phyloP scores from a whole-genome alignment of 2,797 vertebrate species.

The Gymnopithys bicolor region DNA sequence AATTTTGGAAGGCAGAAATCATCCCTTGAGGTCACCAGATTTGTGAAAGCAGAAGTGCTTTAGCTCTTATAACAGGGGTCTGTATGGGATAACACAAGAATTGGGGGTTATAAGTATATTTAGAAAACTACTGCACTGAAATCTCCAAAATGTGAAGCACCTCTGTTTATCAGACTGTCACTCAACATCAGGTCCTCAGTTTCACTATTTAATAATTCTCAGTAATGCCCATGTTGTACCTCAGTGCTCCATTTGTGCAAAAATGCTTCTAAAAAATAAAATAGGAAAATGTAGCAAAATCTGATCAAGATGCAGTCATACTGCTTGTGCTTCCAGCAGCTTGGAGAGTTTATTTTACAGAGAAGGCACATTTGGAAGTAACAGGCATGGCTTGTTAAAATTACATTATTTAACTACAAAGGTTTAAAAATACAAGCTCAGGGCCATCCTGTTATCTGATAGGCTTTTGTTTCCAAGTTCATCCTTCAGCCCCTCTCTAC shows the following conservation, averaged over 20 bases:
- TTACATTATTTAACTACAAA: background rate
- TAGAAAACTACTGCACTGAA: background rate
- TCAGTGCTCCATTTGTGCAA: background rate
- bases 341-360: background rate
- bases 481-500: background rate
- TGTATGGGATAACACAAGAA: background rate
- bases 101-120: background rate
- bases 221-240: background rate
- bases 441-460: background rate
- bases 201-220: background rate
- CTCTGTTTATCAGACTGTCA: background rate
- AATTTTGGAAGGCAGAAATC: background rate
- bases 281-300: background rate
- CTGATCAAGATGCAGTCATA: background rate
- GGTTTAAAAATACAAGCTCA: background rate
- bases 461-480: background rate
- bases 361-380: background rate
- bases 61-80: background rate
- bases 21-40: background rate
- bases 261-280: background rate
- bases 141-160: background rate
- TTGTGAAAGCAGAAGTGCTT: background rate
- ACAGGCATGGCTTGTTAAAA: background rate
- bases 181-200: accelerated
- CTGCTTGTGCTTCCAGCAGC: background rate